Conservation (phyloP, 2,113 vertebrate genomes). For the Triplophysa tibetana region DNA sequence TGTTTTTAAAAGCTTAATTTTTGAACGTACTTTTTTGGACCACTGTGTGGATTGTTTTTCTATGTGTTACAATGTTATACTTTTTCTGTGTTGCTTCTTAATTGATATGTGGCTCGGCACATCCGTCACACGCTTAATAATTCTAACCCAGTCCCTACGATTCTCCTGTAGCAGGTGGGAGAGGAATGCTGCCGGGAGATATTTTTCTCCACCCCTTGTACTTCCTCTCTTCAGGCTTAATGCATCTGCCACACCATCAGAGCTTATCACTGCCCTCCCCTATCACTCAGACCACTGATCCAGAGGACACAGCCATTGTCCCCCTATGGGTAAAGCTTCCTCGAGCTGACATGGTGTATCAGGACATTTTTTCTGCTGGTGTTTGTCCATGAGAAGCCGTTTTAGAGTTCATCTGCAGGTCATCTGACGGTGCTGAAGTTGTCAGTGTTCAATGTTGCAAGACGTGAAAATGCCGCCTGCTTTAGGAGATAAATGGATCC, state of each 20-base stretch:
- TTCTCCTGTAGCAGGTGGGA: background rate
- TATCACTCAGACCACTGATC: constrained; percentile 34
- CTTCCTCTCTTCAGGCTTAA: constrained; percentile 5
- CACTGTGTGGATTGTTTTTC: background rate
- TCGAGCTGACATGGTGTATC: background rate
- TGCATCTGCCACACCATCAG: constrained; percentile 19
- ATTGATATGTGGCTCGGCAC: background rate
- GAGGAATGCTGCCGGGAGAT: background rate
- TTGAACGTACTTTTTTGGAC: too few species aligned
- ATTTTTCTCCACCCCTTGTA: background rate
- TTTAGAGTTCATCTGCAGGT: constrained; percentile 31
- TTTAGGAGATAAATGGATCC: background rate
- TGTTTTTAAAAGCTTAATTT: too few species aligned
- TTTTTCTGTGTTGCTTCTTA: background rate
- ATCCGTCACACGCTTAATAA: background rate
- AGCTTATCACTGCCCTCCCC: constrained; percentile 1
- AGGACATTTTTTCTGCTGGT: background rate
- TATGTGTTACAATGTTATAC: background rate
- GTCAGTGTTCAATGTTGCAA: constrained; percentile 19
- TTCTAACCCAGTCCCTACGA: background rate
- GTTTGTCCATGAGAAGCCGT: background rate
- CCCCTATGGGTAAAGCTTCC: constrained; percentile 18
- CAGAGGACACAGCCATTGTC: background rate
- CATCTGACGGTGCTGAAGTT: constrained; percentile 11
- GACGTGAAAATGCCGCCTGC: constrained; percentile 1